Conservation (phyloP, 2,113 vertebrate genomes). For the Lycaon pictus region DNA sequence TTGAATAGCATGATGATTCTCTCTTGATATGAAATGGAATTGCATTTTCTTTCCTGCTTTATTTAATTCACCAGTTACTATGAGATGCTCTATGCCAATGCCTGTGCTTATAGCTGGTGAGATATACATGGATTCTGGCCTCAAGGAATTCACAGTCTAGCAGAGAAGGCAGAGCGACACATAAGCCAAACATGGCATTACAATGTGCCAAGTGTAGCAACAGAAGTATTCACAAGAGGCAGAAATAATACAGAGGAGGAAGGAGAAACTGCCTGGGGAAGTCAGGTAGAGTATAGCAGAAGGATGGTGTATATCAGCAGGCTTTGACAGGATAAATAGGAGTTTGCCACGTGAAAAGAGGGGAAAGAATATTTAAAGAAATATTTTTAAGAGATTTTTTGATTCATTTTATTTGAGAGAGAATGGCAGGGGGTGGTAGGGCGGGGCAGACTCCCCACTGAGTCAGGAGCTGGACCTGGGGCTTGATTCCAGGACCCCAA, state of each 20-base stretch:
- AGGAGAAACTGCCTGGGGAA: background rate
- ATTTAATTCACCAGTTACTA: background rate
- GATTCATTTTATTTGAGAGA: background rate
- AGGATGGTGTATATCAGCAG: background rate
- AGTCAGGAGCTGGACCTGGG: background rate
- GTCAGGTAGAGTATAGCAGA: background rate
- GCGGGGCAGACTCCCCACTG: too few species aligned
- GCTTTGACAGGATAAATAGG: background rate
- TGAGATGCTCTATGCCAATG: background rate
- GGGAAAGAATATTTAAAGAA: background rate
- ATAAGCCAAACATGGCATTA: background rate
- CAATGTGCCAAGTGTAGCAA: background rate
- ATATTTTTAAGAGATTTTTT: background rate
- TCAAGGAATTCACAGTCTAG: background rate
- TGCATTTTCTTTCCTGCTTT: constrained; percentile 39
- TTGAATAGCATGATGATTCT: background rate
- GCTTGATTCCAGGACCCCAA: background rate
- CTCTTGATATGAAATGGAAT: constrained; percentile 1
- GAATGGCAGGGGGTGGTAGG: background rate
- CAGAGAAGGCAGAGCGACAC: background rate
- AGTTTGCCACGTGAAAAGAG: background rate
- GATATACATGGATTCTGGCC: background rate
- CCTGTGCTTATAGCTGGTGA: background rate
- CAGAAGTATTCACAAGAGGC: background rate
- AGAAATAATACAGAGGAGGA: background rate